A percentile compares a stretch with the other conserved stretches of the same genome.
phyloP scores from a whole-genome alignment of 1,140 invertebrate species.

The Cydia splendana region DNA sequence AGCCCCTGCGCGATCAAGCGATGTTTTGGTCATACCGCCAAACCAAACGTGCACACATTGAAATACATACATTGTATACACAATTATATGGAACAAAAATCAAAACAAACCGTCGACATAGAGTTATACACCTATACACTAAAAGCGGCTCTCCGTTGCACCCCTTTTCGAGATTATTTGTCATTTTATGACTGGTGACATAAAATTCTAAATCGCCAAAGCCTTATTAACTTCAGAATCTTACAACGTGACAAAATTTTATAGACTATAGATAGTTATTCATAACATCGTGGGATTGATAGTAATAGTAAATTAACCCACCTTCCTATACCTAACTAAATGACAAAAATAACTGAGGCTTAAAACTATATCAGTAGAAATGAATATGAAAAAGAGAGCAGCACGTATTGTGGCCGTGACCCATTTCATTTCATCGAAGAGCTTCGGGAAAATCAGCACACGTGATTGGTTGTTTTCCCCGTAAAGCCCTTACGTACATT shows the following conservation, averaged over 20 bases:
- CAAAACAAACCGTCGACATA: too few relatives aligned
- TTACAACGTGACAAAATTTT: background rate
- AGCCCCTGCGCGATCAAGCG: slow-evolving; percentile 26
- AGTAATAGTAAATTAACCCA: too few relatives aligned
- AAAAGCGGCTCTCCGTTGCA: too few relatives aligned
- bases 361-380: background rate
- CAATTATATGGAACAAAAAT: too few relatives aligned
- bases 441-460: background rate
- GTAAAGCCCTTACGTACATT: background rate
- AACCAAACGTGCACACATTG: background rate
- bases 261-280: too few relatives aligned
- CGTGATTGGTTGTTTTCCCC: slow-evolving; percentile 13
- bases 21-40: slow-evolving; percentile 21
- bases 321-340: background rate
- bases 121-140: too few relatives aligned
- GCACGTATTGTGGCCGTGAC: slow-evolving; percentile 7
- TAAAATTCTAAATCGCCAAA: background rate
- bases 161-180: too few relatives aligned
- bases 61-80: too few relatives aligned
- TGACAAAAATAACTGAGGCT: background rate
- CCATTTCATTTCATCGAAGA: background rate
- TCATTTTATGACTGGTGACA: too few relatives aligned
- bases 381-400: background rate
- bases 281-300: background rate
- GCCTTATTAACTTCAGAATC: background rate